Evolutionary conservation across 2,888 invertebrate genomes (phyloP).

Genomic region (Sclerodermus sp.): DNA sequence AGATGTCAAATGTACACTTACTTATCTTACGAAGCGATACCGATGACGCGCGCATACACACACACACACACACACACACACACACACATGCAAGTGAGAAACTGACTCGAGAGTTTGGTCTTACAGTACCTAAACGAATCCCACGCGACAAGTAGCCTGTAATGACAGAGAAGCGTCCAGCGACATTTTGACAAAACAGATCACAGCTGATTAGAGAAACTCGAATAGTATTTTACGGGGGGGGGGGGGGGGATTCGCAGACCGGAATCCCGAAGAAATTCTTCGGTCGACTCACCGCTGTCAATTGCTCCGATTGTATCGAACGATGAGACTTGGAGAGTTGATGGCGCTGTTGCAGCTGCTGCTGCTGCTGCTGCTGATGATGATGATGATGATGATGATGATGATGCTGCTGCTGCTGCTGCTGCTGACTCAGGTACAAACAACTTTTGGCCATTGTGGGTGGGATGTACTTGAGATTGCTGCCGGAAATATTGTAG

Average conservation of each 20-base stretch:
- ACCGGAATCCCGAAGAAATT: neutral
- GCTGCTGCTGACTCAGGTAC: constrained; percentile 40
- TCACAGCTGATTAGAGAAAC: neutral
- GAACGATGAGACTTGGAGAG: constrained; percentile 46
- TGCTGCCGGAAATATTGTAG: constrained; percentile 40
- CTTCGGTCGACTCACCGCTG: constrained; percentile 36
- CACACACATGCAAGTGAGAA: too few species aligned
- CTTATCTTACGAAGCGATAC: too few species aligned
- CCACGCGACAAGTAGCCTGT: constrained; percentile 54
- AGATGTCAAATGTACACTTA: too few species aligned
- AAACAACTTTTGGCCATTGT: constrained; percentile 46
- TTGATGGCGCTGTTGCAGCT: constrained; percentile 21
- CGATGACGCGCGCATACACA: too few species aligned
- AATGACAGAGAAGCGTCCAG: constrained; percentile 47
- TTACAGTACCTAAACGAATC: constrained; percentile 55
- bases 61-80: too few species aligned
- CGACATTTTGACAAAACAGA: constrained; percentile 22
- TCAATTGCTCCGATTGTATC: constrained; percentile 47
- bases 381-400: too few species aligned
- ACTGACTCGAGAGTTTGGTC: constrained; percentile 15
- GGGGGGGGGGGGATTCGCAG: neutral
- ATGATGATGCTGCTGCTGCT: too few species aligned
- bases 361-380: constrained; percentile 34
- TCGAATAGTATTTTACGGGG: neutral
- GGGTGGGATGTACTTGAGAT: constrained; percentile 33